Percentiles rank a stretch among this genome's conserved stretches.
These are phyloP conservation scores for Phania funesta DNA, from an alignment of 2,888 invertebrate genomes.

Conservation along the genomic window DNA sequence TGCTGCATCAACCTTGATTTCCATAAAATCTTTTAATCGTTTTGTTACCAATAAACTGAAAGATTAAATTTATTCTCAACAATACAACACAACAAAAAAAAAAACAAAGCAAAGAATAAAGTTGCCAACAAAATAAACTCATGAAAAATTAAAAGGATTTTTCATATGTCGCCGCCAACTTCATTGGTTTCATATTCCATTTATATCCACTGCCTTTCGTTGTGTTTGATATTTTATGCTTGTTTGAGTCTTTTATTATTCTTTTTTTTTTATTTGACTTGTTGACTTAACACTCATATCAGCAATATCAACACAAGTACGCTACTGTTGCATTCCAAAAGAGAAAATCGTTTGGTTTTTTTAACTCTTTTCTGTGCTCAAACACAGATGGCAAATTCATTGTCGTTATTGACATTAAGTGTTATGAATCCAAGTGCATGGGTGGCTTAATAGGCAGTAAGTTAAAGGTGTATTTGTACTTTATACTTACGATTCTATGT, in stretches of 20 bases:
- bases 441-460: neutral
- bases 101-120: neutral
- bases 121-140: constrained; percentile 20
- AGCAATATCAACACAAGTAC: neutral
- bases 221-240: constrained; percentile 45
- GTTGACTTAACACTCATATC: constrained; percentile 49
- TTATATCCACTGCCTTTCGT: constrained; percentile 54
- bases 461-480: neutral
- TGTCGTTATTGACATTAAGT: constrained; percentile 45
- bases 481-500: too few relatives aligned
- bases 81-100: constrained; percentile 1
- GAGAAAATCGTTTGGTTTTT: constrained; percentile 33
- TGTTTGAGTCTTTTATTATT: constrained; percentile 22
- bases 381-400: neutral
- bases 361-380: neutral
- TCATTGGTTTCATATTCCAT: constrained; percentile 56
- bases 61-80: constrained; percentile 10
- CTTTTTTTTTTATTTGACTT: constrained; percentile 31
- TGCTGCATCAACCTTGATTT: constrained; percentile 3
- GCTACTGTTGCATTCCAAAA: constrained; percentile 1
- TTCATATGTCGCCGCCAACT: constrained; percentile 66
- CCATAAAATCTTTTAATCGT: neutral
- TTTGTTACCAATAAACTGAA: constrained; percentile 19
- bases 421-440: neutral
- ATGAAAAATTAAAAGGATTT: constrained; percentile 65